phyloP scores from a whole-genome alignment of 2,797 vertebrate species.

The Pipistrellus kuhlii region DNA sequence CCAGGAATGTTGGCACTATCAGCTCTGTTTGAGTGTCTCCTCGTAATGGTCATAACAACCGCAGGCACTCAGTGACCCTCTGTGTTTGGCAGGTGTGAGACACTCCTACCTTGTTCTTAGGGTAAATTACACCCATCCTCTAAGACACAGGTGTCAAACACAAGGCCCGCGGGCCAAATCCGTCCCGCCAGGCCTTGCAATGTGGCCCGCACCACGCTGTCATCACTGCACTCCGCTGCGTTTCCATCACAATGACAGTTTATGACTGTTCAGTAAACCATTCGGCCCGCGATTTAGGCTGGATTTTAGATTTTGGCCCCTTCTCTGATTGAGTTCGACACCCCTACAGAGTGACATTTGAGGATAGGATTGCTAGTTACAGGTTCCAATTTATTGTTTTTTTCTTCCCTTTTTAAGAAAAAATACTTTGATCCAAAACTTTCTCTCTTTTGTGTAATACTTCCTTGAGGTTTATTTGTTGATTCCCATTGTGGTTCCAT shows the following conservation, averaged over 20 bases:
- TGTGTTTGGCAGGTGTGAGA: background rate
- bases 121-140: background rate
- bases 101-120: accelerated
- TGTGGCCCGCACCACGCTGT: too few relatives aligned
- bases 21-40: accelerated
- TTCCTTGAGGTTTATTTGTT: background rate
- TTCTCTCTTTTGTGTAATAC: background rate
- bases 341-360: background rate
- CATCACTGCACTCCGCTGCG: too few relatives aligned
- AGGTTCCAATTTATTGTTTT: background rate
- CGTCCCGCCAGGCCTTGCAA: too few relatives aligned
- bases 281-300: too few relatives aligned
- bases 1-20: accelerated
- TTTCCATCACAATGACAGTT: too few relatives aligned
- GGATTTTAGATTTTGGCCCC: too few relatives aligned
- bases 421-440: background rate
- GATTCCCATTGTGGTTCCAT: accelerated
- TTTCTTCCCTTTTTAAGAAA: background rate
- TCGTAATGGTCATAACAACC: accelerated
- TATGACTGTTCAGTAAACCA: too few relatives aligned
- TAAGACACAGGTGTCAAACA: too few relatives aligned
- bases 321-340: too few relatives aligned
- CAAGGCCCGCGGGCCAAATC: too few relatives aligned
- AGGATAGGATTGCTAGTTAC: background rate
- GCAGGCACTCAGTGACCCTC: accelerated